phyloP scores from a whole-genome alignment of 2,888 invertebrate species.

The Philhelius pedissequus region DNA sequence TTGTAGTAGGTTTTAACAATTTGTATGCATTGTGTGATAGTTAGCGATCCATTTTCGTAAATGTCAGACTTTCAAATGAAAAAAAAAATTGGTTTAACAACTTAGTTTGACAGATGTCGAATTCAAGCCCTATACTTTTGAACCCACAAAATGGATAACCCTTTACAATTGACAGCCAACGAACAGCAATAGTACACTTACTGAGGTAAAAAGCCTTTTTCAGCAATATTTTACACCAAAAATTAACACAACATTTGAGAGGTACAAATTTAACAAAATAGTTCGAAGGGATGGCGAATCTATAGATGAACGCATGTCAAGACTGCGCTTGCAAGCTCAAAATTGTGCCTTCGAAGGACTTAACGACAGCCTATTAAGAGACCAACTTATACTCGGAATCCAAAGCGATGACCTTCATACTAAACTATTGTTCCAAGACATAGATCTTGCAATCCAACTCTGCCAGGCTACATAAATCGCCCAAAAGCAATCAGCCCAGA shows the following conservation, averaged over 20 bases:
- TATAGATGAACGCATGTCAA: neutral
- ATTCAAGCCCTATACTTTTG: no score
- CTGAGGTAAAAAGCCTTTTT: slow-evolving; percentile 12
- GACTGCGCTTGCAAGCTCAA: neutral
- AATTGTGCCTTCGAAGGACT: slow-evolving; percentile 10
- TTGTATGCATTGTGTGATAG: no score
- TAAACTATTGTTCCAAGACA: neutral
- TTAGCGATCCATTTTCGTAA: no score
- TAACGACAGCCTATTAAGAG: slow-evolving; percentile 6
- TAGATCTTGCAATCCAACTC: neutral
- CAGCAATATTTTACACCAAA: slow-evolving; percentile 7
- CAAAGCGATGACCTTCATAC: neutral
- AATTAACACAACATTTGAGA: slow-evolving; percentile 15
- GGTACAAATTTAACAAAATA: slow-evolving; percentile 27
- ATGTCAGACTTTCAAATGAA: no score
- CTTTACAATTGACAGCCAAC: neutral
- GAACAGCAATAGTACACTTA: neutral
- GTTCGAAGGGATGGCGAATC: neutral
- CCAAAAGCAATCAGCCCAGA: neutral
- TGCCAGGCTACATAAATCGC: neutral
- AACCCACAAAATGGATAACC: neutral
- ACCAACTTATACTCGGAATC: slow-evolving; percentile 2
- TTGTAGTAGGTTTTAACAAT: no score
- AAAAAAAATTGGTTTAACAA: no score
- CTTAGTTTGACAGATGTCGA: no score